Percentiles rank a stretch among this genome's conserved stretches.
These are phyloP conservation scores for Ctenopoma kingsleyae DNA, from an alignment of 2,797 vertebrate species.

Conservation along the genomic window DNA sequence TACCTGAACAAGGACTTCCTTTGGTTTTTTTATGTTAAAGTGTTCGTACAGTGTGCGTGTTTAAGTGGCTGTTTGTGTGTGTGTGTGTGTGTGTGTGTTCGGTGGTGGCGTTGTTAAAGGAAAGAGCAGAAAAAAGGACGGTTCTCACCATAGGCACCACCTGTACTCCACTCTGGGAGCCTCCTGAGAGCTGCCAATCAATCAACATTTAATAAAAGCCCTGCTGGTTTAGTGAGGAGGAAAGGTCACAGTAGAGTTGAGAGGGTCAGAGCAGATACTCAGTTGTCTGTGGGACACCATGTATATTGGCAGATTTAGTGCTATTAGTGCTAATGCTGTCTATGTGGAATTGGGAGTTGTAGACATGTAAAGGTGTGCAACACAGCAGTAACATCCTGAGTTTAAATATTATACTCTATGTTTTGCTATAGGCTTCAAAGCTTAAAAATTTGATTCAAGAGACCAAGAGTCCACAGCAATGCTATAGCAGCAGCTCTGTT, in stretches of 20 bases:
- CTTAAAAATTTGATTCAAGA: neutral
- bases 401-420: neutral
- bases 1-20: constrained; percentile 1
- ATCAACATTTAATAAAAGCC: constrained; percentile 82
- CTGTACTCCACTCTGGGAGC: constrained; percentile 81
- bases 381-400: neutral
- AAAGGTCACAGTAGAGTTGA: constrained; percentile 68
- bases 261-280: constrained; percentile 46
- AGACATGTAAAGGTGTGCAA: constrained; percentile 2
- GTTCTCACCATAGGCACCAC: constrained; percentile 81
- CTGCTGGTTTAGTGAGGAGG: constrained; percentile 55
- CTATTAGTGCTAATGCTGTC: constrained; percentile 21
- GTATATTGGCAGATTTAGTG: constrained; percentile 12
- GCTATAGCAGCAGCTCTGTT: neutral
- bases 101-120: constrained; percentile 36
- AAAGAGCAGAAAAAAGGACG: constrained; percentile 55
- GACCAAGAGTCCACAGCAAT: neutral
- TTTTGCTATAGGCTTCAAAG: neutral
- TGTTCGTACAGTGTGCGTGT: neutral
- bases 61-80: neutral
- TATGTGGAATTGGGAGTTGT: neutral
- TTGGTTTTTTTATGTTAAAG: constrained; percentile 10
- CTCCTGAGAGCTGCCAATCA: constrained; percentile 84
- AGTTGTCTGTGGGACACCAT: constrained; percentile 1
- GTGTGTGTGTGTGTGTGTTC: neutral